Conservation (phyloP, 2,797 vertebrate species). For the Gallirallus australis region DNA sequence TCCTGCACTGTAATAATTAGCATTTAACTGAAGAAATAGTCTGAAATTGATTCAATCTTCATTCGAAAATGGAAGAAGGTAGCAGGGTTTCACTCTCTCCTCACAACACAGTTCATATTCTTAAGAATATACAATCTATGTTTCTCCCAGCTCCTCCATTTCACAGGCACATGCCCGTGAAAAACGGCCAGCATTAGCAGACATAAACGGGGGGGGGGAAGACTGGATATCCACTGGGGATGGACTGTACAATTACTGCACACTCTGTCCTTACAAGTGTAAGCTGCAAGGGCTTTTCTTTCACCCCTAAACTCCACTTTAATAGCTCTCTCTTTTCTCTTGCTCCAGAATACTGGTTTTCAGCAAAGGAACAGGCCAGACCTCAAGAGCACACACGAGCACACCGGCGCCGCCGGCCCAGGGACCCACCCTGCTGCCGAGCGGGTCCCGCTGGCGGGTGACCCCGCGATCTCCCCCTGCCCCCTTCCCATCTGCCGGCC, state of each 20-base stretch:
- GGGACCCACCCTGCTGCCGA: neutral
- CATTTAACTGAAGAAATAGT: neutral
- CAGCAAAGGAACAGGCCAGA: neutral
- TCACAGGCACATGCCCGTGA: accelerated
- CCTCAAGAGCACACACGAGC: accelerated
- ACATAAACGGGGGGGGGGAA: neutral
- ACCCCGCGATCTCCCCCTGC: too few species aligned
- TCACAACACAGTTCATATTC: neutral
- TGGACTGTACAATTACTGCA: neutral
- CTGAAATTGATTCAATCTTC: neutral
- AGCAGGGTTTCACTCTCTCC: neutral
- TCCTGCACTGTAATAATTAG: neutral
- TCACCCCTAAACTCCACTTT: neutral
- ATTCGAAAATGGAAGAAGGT: neutral
- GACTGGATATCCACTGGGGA: neutral
- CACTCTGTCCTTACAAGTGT: neutral
- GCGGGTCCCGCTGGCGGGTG: neutral
- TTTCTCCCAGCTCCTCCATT: neutral
- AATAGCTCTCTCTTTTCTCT: neutral
- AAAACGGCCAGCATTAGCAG: neutral
- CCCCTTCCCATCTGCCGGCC: neutral
- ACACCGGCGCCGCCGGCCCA: neutral
- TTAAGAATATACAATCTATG: neutral
- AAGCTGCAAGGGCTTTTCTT: neutral
- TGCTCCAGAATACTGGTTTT: neutral